Percentiles rank a stretch among this genome's conserved stretches.
Evolutionary conservation across 2,888 invertebrate species (phyloP).

Genomic region (Rhodophaea formosa): DNA sequence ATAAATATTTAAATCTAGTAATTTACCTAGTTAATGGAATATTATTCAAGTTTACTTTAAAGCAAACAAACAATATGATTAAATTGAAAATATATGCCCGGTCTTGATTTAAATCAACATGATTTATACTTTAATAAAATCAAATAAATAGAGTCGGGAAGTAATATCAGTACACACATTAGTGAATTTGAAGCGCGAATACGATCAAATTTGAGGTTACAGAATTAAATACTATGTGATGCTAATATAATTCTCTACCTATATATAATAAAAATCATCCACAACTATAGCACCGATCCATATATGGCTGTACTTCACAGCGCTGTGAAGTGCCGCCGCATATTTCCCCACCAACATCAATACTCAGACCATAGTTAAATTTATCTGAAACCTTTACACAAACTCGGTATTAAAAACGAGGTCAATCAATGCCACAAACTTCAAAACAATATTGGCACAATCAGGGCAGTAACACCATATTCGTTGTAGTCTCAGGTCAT

Average conservation of each 20-base stretch:
- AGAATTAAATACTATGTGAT: constrained; percentile 13
- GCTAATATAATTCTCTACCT: constrained; percentile 35
- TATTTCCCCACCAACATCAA: constrained; percentile 41
- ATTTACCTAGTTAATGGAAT: constrained; percentile 78
- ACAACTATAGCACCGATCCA: constrained; percentile 69
- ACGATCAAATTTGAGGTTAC: constrained; percentile 13
- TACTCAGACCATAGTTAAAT: constrained; percentile 34
- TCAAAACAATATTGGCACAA: constrained; percentile 55
- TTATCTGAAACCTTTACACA: constrained; percentile 16
- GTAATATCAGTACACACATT: constrained; percentile 13
- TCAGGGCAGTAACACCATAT: constrained; percentile 51
- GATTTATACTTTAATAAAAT: neutral
- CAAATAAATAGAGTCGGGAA: constrained; percentile 12
- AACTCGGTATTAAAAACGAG: constrained; percentile 1
- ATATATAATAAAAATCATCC: constrained; percentile 41
- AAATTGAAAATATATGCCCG: constrained; percentile 16
- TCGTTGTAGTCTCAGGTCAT: constrained; percentile 61
- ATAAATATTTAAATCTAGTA: constrained; percentile 67
- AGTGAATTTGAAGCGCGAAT: constrained; percentile 9
- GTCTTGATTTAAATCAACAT: constrained; percentile 5
- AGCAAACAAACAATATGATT: constrained; percentile 53
- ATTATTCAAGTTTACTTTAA: constrained; percentile 68
- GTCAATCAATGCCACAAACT: constrained; percentile 17
- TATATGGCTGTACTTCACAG: constrained; percentile 57
- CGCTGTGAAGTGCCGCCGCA: constrained; percentile 57